A percentile compares a stretch with the other conserved stretches of the same genome.
phyloP scores from a whole-genome alignment of 2,113 vertebrate genomes.

The Hippocampus zosterae region DNA sequence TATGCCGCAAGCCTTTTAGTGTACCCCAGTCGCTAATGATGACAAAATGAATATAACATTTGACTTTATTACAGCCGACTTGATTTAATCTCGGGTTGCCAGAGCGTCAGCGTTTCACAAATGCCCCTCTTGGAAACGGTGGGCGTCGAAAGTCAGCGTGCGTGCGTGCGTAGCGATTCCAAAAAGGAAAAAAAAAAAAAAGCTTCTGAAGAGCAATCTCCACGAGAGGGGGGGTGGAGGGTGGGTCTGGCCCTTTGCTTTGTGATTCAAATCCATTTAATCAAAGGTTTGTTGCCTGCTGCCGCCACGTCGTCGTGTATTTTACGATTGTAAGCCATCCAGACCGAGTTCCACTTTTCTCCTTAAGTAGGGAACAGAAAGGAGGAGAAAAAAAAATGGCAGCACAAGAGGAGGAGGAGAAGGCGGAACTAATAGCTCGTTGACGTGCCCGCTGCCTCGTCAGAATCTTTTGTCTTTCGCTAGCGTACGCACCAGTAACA shows the following conservation, averaged over 20 bases:
- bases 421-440: conserved; percentile 69
- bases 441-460: conserved; percentile 60
- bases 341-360: conserved; percentile 52
- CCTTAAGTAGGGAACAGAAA: conserved; percentile 40
- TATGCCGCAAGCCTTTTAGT: conserved; percentile 65
- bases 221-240: conserved; percentile 54
- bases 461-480: conserved; percentile 46
- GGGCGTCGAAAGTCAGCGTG: conserved; percentile 70
- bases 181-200: conserved; percentile 57
- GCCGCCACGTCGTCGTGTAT: conserved; percentile 76
- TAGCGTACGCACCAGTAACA: conserved; percentile 50
- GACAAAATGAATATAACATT: conserved; percentile 74
- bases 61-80: conserved; percentile 66
- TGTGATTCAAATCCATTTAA: conserved; percentile 82
- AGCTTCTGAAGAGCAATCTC: conserved; percentile 66
- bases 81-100: conserved; percentile 73
- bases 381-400: conserved; percentile 53
- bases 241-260: conserved; percentile 76
- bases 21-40: conserved; percentile 65
- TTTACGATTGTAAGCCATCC: conserved; percentile 73
- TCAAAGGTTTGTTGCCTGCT: conserved; percentile 79
- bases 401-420: conserved; percentile 63
- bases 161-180: conserved; percentile 56
- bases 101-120: conserved; percentile 56
- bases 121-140: conserved; percentile 61